phyloP scores from a whole-genome alignment of 2,797 vertebrate genomes.

The Poeciliopsis turneri region DNA sequence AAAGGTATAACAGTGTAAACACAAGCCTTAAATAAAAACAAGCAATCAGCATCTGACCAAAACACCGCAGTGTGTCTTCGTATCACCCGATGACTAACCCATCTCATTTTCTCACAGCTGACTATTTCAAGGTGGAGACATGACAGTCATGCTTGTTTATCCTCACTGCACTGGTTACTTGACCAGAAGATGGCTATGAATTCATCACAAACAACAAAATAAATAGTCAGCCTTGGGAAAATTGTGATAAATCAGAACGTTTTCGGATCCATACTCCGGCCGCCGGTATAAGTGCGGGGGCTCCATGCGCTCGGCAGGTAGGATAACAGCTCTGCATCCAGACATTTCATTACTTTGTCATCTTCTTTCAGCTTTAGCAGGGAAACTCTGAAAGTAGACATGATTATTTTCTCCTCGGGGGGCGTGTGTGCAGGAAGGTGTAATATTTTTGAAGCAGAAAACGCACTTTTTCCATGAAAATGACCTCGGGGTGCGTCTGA shows the following conservation, averaged over 20 bases:
- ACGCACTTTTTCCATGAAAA: neutral
- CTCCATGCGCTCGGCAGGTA: neutral
- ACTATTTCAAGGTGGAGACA: neutral
- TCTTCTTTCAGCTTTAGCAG: neutral
- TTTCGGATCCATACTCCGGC: neutral
- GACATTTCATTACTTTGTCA: neutral
- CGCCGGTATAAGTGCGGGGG: neutral
- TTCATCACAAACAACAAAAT: neutral
- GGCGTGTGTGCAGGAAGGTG: neutral
- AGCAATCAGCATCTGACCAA: neutral
- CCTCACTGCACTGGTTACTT: neutral
- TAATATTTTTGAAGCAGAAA: neutral
- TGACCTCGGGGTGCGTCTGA: neutral
- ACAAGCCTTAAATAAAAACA: neutral
- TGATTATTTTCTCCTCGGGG: neutral
- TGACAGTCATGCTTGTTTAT: neutral
- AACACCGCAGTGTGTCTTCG: neutral
- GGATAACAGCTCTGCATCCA: neutral
- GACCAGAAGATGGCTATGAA: neutral
- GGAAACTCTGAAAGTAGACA: neutral
- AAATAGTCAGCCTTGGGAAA: neutral
- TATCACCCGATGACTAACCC: neutral
- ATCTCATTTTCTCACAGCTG: neutral
- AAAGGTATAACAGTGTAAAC: neutral
- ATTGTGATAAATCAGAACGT: neutral